These are phyloP conservation scores for Galerucella calmariensis DNA, from an alignment of 2,888 invertebrate species.

Conservation along the genomic window DNA sequence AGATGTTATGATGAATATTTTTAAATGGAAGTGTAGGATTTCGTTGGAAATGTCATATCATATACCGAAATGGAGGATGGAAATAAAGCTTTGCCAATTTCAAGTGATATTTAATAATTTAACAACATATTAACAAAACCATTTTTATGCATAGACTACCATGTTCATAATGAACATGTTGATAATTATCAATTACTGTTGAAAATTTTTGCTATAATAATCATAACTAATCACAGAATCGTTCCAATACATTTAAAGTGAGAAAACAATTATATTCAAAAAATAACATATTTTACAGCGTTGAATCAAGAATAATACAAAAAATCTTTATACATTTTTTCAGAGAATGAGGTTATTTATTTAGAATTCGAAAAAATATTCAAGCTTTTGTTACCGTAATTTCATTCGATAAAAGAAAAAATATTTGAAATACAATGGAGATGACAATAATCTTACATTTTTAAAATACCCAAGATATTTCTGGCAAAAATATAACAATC, in stretches of 20 bases:
- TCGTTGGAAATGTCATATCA: too few relatives aligned
- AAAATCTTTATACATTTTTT: constrained; percentile 2
- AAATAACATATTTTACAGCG: background rate
- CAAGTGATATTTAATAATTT: too few relatives aligned
- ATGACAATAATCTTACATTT: too few relatives aligned
- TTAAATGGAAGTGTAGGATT: too few relatives aligned
- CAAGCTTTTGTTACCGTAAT: background rate
- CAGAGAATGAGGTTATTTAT: constrained; percentile 3
- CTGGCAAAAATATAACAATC: too few relatives aligned
- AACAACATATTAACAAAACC: too few relatives aligned
- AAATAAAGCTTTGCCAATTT: too few relatives aligned
- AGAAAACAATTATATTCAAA: background rate
- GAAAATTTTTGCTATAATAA: constrained; percentile 5
- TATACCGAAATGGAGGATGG: too few relatives aligned
- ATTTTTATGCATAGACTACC: background rate
- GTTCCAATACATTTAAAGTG: background rate
- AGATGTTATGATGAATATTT: too few relatives aligned
- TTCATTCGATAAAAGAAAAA: background rate
- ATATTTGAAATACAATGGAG: background rate
- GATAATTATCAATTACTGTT: background rate
- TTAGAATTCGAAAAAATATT: background rate
- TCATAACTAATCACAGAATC: background rate
- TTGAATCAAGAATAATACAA: background rate
- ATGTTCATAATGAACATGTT: too few relatives aligned
- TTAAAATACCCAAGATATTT: too few relatives aligned